Percentiles rank a stretch among this genome's conserved stretches.
Conservation (phyloP, 2,113 vertebrate genomes). For the Brachirus orientalis region DNA sequence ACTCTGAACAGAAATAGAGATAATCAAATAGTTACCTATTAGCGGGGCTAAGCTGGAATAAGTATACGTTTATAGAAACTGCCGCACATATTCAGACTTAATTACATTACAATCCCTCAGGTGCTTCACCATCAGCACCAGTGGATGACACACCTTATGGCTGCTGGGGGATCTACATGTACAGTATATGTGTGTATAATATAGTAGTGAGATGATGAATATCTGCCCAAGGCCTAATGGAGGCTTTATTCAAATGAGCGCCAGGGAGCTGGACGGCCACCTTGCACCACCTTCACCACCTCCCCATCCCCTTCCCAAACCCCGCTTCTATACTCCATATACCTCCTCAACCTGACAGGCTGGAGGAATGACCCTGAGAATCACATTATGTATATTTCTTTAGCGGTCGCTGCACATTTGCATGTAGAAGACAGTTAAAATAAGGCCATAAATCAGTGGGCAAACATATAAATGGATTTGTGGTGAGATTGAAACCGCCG, state of each 20-base stretch:
- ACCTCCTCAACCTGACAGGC: constrained; percentile 72
- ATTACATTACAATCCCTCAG: constrained; percentile 38
- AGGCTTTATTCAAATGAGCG: constrained; percentile 63
- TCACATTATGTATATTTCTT: constrained; percentile 85
- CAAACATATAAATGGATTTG: constrained; percentile 84
- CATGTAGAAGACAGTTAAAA: constrained; percentile 85
- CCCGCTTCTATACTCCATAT: constrained; percentile 31
- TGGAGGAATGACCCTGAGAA: constrained; percentile 84
- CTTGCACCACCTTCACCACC: constrained; percentile 13
- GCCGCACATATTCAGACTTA: constrained; percentile 26
- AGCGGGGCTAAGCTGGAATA: constrained; percentile 2
- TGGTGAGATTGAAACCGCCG: constrained; percentile 80
- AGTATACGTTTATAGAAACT: constrained; percentile 39
- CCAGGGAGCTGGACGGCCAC: constrained; percentile 57
- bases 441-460: constrained; percentile 84
- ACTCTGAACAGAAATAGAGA: constrained; percentile 26
- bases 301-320: constrained; percentile 1
- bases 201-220: constrained; percentile 55
- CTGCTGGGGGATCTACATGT: constrained; percentile 12
- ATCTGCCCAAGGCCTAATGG: constrained; percentile 60
- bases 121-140: constrained; percentile 21
- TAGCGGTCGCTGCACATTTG: constrained; percentile 77
- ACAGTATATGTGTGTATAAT: constrained; percentile 37
- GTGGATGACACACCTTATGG: constrained; percentile 30
- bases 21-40: constrained; percentile 48